These are phyloP conservation scores for Cheiracanthium punctorium DNA, from an alignment of 2,888 invertebrate species.

Conservation along the genomic window DNA sequence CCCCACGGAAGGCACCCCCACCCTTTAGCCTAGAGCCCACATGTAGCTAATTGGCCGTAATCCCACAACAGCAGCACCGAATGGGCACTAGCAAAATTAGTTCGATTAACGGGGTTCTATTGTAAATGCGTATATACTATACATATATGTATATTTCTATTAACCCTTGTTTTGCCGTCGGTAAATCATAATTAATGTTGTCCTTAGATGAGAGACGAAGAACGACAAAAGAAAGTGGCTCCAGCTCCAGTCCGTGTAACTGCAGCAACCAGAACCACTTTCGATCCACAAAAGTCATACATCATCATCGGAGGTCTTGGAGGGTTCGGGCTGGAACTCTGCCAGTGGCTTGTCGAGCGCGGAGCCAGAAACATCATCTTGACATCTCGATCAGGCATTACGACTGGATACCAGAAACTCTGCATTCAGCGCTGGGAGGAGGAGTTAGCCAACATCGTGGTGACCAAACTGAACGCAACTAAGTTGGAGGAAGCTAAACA, in stretches of 20 bases:
- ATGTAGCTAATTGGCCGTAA: too few relatives aligned
- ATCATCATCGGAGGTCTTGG: slow-evolving; percentile 87
- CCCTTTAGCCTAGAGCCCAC: too few relatives aligned
- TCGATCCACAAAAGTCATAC: slow-evolving; percentile 79
- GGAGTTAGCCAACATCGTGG: slow-evolving; percentile 80
- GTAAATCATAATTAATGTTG: too few relatives aligned
- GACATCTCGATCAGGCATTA: slow-evolving; percentile 91
- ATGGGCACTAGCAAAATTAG: too few relatives aligned
- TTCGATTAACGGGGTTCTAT: too few relatives aligned
- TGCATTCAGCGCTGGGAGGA: slow-evolving; percentile 82
- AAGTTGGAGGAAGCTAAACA: slow-evolving; percentile 82
- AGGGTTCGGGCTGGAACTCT: slow-evolving; percentile 96
- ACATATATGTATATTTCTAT: too few relatives aligned
- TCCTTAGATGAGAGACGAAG: slow-evolving; percentile 85
- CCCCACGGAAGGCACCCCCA: too few relatives aligned
- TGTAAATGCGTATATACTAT: too few relatives aligned
- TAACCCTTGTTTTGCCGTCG: too few relatives aligned
- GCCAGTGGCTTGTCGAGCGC: slow-evolving; percentile 89
- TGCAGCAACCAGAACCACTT: slow-evolving; percentile 89
- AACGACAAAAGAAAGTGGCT: slow-evolving; percentile 77
- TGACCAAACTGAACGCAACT: slow-evolving; percentile 85
- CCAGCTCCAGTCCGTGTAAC: slow-evolving; percentile 78
- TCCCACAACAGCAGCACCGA: too few relatives aligned
- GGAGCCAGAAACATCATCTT: slow-evolving; percentile 91
- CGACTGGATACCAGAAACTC: slow-evolving; percentile 93